Percentiles rank a stretch among this genome's conserved stretches.
Conservation (phyloP, 2,888 invertebrate genomes). For the Allolobophora icterica region DNA sequence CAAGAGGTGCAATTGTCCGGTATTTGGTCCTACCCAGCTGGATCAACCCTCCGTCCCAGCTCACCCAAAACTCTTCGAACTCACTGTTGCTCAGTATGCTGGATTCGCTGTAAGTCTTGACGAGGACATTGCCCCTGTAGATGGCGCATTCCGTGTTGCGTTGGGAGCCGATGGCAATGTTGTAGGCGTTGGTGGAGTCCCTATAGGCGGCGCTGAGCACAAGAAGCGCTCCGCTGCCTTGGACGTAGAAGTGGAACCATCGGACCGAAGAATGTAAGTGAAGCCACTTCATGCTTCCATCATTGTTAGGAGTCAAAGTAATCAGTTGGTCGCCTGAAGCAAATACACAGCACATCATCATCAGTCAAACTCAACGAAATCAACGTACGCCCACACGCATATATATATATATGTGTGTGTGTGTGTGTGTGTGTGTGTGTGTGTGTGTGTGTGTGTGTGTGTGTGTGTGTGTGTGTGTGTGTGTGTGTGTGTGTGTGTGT, state of each 20-base stretch:
- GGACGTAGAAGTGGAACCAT: slow-evolving; percentile 37
- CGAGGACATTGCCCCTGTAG: slow-evolving; percentile 3
- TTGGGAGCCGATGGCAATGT: slow-evolving; percentile 26
- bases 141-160: slow-evolving; percentile 27
- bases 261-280: slow-evolving; percentile 27
- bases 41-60: slow-evolving; percentile 33
- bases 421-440: no score
- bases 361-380: no score
- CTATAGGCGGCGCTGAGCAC: slow-evolving; percentile 24
- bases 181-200: slow-evolving; percentile 34
- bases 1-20: not conserved
- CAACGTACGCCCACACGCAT: no score
- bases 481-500: no score
- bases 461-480: no score
- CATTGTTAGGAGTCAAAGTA: slow-evolving; percentile 19
- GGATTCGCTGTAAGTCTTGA: not conserved
- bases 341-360: not conserved
- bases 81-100: slow-evolving; percentile 21
- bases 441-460: no score
- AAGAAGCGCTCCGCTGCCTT: slow-evolving; percentile 31
- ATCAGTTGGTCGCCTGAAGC: slow-evolving; percentile 33
- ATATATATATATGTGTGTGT: no score
- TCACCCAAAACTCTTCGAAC: slow-evolving; percentile 35
- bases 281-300: slow-evolving; percentile 31
- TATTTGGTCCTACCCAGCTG: slow-evolving; percentile 32